Conservation (phyloP, 2,888 invertebrate species). For the Portevinia maculata region DNA sequence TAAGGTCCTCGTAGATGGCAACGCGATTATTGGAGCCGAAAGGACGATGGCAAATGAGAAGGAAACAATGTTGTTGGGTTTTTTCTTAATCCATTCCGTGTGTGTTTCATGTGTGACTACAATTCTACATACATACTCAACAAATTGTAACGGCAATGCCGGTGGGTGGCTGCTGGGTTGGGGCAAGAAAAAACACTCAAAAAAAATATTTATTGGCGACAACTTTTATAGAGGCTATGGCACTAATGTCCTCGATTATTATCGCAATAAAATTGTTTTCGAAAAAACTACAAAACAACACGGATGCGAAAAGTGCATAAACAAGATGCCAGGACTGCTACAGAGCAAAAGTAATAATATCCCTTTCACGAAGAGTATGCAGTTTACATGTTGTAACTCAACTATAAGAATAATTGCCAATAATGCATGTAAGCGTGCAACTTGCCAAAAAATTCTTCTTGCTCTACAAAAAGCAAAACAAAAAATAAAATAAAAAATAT, state of each 20-base stretch:
- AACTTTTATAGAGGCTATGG: constrained; percentile 72
- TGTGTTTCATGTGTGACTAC: constrained; percentile 60
- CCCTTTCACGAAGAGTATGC: not conserved
- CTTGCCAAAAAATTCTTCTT: constrained; percentile 15
- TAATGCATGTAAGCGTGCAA: constrained; percentile 41
- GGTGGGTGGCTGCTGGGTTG: not conserved
- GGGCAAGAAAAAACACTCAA: constrained; percentile 16
- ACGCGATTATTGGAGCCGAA: constrained; percentile 30
- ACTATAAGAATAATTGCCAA: constrained; percentile 53
- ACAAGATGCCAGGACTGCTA: constrained; percentile 37
- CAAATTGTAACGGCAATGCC: constrained; percentile 27
- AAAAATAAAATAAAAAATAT: too few relatives aligned
- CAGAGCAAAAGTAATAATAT: not conserved
- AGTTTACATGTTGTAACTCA: constrained; percentile 57
- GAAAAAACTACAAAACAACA: constrained; percentile 21
- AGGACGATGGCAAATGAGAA: constrained; percentile 24
- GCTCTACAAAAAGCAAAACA: not conserved
- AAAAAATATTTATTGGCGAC: constrained; percentile 72
- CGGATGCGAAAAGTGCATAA: constrained; percentile 49
- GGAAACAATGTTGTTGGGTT: not conserved
- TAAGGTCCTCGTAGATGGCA: constrained; percentile 23
- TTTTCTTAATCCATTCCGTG: constrained; percentile 27
- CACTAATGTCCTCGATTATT: constrained; percentile 74
- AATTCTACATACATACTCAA: constrained; percentile 39
- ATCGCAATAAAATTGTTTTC: constrained; percentile 70